A percentile compares a stretch with the other conserved stretches of the same genome.
Conservation (phyloP, 2,113 vertebrate genomes). For the Nyctibius bracteatus region DNA sequence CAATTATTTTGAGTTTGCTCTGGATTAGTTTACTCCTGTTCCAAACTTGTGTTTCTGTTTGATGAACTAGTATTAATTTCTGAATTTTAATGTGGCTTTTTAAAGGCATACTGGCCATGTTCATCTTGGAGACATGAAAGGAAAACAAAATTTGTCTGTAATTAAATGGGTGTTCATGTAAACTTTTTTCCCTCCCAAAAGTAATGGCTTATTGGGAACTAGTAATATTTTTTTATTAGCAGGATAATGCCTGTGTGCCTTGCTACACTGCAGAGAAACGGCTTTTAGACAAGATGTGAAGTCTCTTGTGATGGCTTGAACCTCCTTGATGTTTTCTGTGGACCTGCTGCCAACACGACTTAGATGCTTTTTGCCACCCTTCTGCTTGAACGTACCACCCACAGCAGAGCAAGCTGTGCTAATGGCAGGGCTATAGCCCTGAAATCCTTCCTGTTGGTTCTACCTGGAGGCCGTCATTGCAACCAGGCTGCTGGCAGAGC, state of each 20-base stretch:
- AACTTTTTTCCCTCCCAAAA: fast-evolving
- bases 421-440: background rate
- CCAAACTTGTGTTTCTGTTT: background rate
- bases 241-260: background rate
- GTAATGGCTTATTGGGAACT: background rate
- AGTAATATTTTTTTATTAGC: background rate
- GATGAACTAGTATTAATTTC: background rate
- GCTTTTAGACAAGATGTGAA: background rate
- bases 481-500: background rate
- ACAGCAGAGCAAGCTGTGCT: too few relatives aligned
- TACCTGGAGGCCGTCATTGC: background rate
- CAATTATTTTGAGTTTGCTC: background rate
- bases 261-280: background rate
- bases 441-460: background rate
- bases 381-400: background rate
- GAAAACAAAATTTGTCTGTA: background rate
- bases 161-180: background rate
- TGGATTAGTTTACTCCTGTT: background rate
- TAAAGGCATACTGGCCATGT: background rate
- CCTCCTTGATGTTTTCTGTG: background rate
- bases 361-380: background rate
- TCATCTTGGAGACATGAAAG: background rate
- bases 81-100: background rate
- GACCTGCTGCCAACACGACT: background rate
- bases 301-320: background rate